Evolutionary conservation across 2,888 invertebrate genomes (phyloP).

Genomic region (Tanaodytes sp.): DNA sequence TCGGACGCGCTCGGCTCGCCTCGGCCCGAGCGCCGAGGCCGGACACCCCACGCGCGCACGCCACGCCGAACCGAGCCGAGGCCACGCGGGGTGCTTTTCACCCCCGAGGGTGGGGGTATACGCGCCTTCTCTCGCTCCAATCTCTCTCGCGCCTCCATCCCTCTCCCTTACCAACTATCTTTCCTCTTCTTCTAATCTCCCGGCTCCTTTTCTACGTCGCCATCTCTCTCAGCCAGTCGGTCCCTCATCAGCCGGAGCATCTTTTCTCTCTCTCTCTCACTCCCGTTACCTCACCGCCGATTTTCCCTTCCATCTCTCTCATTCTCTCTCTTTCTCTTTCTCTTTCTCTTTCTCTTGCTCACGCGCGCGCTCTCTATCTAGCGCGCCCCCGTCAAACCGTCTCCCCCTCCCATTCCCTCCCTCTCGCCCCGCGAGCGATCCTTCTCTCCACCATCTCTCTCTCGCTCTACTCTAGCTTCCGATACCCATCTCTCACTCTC

Average conservation of each 20-base stretch:
- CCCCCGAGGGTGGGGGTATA: slow-evolving; percentile 67
- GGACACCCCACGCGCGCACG: slow-evolving; percentile 67
- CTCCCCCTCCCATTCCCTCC: neutral
- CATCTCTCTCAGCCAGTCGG: too few species aligned
- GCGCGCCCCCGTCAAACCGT: too few species aligned
- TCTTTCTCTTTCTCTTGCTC: too few species aligned
- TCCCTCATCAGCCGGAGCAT: too few species aligned
- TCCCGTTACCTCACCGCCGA: too few species aligned
- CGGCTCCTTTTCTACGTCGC: too few species aligned
- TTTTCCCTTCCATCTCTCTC: too few species aligned
- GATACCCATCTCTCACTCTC: slow-evolving; percentile 16
- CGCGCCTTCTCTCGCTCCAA: slow-evolving; percentile 44
- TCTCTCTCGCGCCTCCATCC: slow-evolving; percentile 13
- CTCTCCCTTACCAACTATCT: too few species aligned
- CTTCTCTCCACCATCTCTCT: slow-evolving; percentile 12
- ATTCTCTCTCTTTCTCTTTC: too few species aligned
- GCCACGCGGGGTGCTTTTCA: slow-evolving; percentile 65
- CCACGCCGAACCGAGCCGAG: neutral
- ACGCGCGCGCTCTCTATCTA: too few species aligned
- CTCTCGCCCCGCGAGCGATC: slow-evolving; percentile 30
- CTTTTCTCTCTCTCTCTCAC: too few species aligned
- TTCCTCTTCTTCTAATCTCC: too few species aligned
- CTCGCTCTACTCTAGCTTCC: neutral
- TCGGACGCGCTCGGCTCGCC: slow-evolving; percentile 69
- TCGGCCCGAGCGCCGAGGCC: slow-evolving; percentile 60